Evolutionary conservation across 1,140 invertebrate genomes (phyloP), one percentile per base, ranked within the genome.

Genomic region (Pseudomyrmex concolor): DNA sequence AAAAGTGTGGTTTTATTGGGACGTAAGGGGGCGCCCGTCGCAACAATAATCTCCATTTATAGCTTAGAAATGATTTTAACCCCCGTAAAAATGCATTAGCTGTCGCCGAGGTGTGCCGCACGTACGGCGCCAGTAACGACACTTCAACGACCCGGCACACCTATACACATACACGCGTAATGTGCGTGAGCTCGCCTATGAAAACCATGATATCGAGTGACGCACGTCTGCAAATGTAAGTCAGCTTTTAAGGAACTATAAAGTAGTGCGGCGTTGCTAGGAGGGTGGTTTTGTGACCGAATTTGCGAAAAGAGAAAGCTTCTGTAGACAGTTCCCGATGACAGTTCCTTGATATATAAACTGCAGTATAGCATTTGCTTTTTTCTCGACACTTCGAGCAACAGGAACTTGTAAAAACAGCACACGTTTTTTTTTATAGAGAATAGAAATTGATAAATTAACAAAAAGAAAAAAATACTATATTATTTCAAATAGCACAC

Each of bases 11-110:
- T 94, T 94, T 94, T 94, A 94, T 94, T 94, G 92, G 90, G 84
- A 90, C 91, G 89, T 91, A 91, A 91, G 90, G 90, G 81, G 87
- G 83, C 76, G 80, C 82, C 34, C 45, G 83, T 82, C 70, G 80
- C 86, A 85, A 89, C 93, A 93, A 94, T 94, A 94, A 93, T 91
- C 89, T 92, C 78, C 93, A 94, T 94, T 94, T 94, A 94, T 93
- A 93, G 93, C 92, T 94, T 94, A 94, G 94, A 94, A 94, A 94
- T 94, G 94, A 94, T 94, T 94, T 94, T 93, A 92, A 90, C 91
- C 90, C 86, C 91, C 90, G 90, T 92, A 90, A 90, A 92, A 92
- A 91, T 90, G 92, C 93, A 94, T 94, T 94, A 94, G 91, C 84
- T 59, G 64, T 81, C 84, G 87, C 86, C 81, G 81, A 90, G 88